Conservation (phyloP, 2,888 invertebrate genomes). For the Drosophila picticornis region DNA sequence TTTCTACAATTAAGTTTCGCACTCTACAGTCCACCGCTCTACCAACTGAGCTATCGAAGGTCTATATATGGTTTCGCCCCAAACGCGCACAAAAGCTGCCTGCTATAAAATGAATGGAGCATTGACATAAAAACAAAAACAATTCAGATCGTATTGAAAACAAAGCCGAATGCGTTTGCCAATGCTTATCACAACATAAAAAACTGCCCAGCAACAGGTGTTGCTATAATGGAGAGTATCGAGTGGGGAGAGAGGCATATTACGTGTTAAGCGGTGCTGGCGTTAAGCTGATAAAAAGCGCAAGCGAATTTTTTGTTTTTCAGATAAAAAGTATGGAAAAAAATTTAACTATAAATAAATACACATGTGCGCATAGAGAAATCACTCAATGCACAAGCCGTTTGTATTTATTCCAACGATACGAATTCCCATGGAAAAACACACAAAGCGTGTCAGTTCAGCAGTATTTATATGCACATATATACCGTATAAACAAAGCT, state of each 20-base stretch:
- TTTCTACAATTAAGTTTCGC: slow-evolving; percentile 36
- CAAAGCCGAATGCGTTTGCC: slow-evolving; percentile 32
- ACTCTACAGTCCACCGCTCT: slow-evolving; percentile 78
- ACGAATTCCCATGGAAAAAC: slow-evolving; percentile 8
- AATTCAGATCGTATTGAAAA: slow-evolving; percentile 31
- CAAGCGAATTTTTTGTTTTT: slow-evolving; percentile 6
- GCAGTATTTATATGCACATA: background rate
- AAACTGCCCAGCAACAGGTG: slow-evolving; percentile 24
- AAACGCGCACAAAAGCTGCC: slow-evolving; percentile 16
- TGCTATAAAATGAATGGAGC: slow-evolving; percentile 1
- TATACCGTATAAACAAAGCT: slow-evolving; percentile 7
- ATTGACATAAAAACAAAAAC: slow-evolving; percentile 15
- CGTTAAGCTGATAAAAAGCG: slow-evolving; percentile 48
- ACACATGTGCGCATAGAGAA: slow-evolving; percentile 11
- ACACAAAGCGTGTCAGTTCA: slow-evolving; percentile 13
- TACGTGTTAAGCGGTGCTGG: slow-evolving; percentile 29
- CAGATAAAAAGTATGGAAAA: slow-evolving; percentile 17
- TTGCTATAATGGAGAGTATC: background rate
- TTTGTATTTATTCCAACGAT: background rate
- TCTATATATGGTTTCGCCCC: slow-evolving; percentile 26
- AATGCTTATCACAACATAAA: slow-evolving; percentile 64
- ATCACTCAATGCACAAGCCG: slow-evolving; percentile 11
- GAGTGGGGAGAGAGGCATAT: background rate
- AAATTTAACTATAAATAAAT: slow-evolving; percentile 9
- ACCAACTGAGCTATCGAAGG: slow-evolving; percentile 81